Percentiles rank a stretch among this genome's conserved stretches.
phyloP scores from a whole-genome alignment of 2,888 invertebrate species.

The Eudasyphora cyanicolor region DNA sequence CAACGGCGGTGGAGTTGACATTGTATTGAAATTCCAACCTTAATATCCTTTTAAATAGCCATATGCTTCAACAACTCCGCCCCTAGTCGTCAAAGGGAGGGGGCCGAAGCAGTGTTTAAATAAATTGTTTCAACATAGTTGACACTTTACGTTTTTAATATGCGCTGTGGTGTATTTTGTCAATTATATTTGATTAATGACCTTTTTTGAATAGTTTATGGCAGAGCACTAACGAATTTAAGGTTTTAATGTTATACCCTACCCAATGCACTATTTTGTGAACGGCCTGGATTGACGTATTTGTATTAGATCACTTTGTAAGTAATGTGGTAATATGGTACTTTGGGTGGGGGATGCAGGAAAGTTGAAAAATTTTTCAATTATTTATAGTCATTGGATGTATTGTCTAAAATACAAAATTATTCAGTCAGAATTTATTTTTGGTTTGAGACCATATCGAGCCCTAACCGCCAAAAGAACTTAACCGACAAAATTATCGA shows the following conservation, averaged over 20 bases:
- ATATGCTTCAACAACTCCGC: not conserved
- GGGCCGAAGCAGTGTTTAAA: not conserved
- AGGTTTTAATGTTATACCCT: not conserved
- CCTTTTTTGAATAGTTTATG: not conserved
- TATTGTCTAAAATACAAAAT: too few species aligned
- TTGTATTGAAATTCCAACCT: not conserved
- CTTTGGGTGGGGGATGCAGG: too few species aligned
- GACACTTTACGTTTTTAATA: constrained; percentile 25
- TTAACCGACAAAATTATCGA: too few species aligned
- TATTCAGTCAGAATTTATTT: too few species aligned
- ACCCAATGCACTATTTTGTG: too few species aligned
- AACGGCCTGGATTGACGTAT: too few species aligned
- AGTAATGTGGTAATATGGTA: too few species aligned
- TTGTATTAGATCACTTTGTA: too few species aligned
- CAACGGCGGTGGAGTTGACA: not conserved
- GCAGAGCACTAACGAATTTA: not conserved
- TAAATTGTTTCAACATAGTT: constrained; percentile 13
- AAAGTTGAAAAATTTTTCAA: too few species aligned
- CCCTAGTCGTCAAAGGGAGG: not conserved
- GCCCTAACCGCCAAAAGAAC: too few species aligned
- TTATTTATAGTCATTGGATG: too few species aligned
- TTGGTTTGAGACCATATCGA: too few species aligned
- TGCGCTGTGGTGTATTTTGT: constrained; percentile 15
- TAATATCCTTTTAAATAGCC: not conserved
- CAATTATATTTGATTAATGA: constrained; percentile 40